Evolutionary conservation across 2,113 vertebrate species (phyloP).

Genomic region (Anguilla rostrata): DNA sequence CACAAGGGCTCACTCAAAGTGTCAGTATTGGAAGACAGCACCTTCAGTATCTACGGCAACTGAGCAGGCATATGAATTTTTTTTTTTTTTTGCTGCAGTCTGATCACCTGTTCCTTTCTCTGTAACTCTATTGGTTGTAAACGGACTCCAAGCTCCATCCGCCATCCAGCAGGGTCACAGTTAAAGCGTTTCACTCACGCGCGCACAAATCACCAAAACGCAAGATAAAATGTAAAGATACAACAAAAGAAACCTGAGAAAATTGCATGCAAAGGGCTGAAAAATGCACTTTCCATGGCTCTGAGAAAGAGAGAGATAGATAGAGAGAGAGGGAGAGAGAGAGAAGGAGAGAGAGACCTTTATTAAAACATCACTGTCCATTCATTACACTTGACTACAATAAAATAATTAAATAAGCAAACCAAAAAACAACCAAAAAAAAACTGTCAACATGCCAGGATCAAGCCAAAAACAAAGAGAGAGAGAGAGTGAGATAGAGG

Average conservation of each 20-base stretch:
- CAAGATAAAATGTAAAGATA: background rate
- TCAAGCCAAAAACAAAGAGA: background rate
- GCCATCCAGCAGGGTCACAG: background rate
- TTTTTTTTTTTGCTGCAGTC: too few species aligned
- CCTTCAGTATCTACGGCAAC: background rate
- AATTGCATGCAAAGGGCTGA: background rate
- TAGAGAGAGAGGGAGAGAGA: too few species aligned
- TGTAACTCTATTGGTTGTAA: background rate
- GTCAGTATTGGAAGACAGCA: background rate
- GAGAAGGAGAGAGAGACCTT: too few species aligned
- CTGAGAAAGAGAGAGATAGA: background rate
- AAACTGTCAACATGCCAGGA: too few species aligned
- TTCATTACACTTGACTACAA: too few species aligned
- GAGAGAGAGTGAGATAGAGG: too few species aligned
- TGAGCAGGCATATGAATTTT: too few species aligned
- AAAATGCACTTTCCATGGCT: background rate
- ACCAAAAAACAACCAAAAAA: too few species aligned
- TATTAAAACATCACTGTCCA: too few species aligned
- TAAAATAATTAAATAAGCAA: too few species aligned
- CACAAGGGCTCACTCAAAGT: too few species aligned
- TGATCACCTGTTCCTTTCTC: background rate
- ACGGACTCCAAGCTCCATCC: background rate
- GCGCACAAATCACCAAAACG: background rate
- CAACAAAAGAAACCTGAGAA: background rate
- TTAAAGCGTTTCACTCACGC: background rate